phyloP scores from a whole-genome alignment of 2,113 vertebrate genomes.

The Regulus satrapa region DNA sequence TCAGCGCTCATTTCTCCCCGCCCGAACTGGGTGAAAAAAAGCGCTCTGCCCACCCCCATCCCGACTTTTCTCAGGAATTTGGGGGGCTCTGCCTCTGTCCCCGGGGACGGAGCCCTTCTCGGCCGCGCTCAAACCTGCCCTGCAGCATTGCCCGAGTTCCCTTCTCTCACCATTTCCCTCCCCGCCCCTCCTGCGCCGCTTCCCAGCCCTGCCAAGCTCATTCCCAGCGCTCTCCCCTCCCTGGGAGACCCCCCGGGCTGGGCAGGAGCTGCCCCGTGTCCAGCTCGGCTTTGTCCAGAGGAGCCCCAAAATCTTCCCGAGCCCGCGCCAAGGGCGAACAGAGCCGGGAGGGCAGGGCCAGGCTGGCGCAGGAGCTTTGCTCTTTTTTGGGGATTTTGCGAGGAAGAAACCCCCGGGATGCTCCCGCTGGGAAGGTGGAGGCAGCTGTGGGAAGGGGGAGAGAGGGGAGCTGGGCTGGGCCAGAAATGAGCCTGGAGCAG shows the following conservation, averaged over 20 bases:
- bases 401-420: background rate
- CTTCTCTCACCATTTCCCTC: fast-evolving
- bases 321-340: background rate
- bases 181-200: background rate
- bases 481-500: background rate
- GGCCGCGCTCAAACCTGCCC: conserved; percentile 32
- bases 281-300: background rate
- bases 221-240: background rate
- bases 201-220: background rate
- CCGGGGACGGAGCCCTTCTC: too few relatives aligned
- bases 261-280: background rate
- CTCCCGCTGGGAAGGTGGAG: background rate
- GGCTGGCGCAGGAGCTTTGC: background rate
- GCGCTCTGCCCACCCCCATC: background rate
- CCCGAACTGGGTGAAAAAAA: too few relatives aligned
- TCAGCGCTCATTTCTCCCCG: background rate
- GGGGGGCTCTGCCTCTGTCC: fast-evolving
- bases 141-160: conserved; percentile 26
- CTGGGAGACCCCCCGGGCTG: fast-evolving
- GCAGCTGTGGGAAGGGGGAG: fast-evolving
- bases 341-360: background rate
- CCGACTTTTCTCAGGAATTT: background rate
- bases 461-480: background rate
- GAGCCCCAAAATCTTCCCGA: background rate
- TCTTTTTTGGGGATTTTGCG: background rate